Evolutionary conservation across 2,888 invertebrate genomes (phyloP).

Genomic region (Diplazon laetatorius): DNA sequence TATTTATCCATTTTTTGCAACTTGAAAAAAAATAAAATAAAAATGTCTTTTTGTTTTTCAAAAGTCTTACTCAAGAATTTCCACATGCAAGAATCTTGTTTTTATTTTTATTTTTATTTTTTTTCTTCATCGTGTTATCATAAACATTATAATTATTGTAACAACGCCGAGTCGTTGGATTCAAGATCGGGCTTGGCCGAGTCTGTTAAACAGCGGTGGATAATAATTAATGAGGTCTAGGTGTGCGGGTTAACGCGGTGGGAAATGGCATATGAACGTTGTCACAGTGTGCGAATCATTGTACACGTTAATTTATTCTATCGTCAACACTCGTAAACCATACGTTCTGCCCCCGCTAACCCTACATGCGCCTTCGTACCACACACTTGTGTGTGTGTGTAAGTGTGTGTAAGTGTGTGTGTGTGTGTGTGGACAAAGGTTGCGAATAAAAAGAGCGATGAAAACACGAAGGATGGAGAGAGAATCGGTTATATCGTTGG

Average conservation of each 20-base stretch:
- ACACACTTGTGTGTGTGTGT: too few species aligned
- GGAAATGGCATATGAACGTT: conserved; percentile 64
- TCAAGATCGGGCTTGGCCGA: conserved; percentile 45
- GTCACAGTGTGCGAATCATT: conserved; percentile 37
- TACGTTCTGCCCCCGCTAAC: neutral
- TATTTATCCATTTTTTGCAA: too few species aligned
- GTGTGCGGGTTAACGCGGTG: conserved; percentile 63
- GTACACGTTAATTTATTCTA: conserved; percentile 60
- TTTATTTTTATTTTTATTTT: too few species aligned
- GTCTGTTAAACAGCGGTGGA: conserved; percentile 32
- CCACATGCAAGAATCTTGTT: conserved; percentile 33
- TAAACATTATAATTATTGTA: conserved; percentile 41
- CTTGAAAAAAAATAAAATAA: too few species aligned
- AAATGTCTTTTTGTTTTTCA: too few species aligned
- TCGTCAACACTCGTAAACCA: conserved; percentile 41
- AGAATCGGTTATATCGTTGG: too few species aligned
- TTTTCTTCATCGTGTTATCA: conserved; percentile 44
- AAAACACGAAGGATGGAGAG: too few species aligned
- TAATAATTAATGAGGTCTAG: conserved; percentile 63
- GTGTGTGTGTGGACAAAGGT: too few species aligned
- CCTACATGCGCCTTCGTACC: too few species aligned
- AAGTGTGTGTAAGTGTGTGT: too few species aligned
- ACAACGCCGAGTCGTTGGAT: conserved; percentile 42
- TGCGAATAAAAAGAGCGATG: too few species aligned
- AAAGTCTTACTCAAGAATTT: conserved; percentile 17